Percentiles rank a stretch among this genome's conserved stretches.
Conservation (phyloP, 2,888 invertebrate genomes). For the Callosobruchus maculatus region DNA sequence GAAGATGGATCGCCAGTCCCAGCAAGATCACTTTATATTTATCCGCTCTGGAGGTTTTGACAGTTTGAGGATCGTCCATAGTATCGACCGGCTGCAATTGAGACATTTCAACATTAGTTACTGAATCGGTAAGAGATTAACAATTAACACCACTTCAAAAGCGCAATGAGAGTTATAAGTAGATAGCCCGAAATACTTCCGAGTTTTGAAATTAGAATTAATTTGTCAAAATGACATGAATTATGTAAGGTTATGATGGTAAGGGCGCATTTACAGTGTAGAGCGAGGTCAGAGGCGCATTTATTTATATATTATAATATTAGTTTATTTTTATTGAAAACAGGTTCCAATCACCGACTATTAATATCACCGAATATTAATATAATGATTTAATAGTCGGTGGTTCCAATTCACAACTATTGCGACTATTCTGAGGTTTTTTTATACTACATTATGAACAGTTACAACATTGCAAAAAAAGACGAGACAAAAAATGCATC, state of each 20-base stretch:
- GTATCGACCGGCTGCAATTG: background rate
- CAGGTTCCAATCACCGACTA: no score
- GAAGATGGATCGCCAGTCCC: slow-evolving; percentile 65
- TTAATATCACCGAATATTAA: no score
- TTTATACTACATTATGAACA: no score
- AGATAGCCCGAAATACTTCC: background rate
- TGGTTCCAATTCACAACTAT: no score
- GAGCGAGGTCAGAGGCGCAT: no score
- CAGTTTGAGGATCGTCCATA: background rate
- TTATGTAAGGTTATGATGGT: background rate
- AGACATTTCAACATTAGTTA: background rate
- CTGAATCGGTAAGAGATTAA: background rate
- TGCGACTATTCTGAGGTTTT: no score
- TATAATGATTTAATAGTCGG: no score
- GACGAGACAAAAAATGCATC: no score
- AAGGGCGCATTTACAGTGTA: background rate
- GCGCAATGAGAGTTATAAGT: background rate
- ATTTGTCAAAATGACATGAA: background rate
- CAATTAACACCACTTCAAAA: background rate
- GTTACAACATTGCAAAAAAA: no score
- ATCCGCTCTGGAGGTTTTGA: slow-evolving; percentile 6
- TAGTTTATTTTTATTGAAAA: no score
- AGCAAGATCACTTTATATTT: slow-evolving; percentile 31
- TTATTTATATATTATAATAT: no score
- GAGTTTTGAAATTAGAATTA: background rate